These are phyloP conservation scores for Zapus hudsonius DNA, from an alignment of 2,113 vertebrate genomes.

Conservation along the genomic window DNA sequence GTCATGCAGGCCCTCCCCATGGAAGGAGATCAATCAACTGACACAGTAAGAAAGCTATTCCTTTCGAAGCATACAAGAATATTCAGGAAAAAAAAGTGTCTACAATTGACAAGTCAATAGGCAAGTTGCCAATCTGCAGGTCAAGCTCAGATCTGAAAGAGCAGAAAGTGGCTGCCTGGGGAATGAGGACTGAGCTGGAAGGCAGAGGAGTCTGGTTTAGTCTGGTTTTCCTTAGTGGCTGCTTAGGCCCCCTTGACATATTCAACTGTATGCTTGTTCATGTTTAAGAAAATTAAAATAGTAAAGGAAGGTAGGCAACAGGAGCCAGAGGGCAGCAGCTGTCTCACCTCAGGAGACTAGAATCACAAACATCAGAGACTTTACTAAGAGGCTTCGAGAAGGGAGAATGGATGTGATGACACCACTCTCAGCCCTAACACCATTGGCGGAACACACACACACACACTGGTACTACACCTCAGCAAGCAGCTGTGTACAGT, in stretches of 20 bases:
- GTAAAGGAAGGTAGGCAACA: neutral
- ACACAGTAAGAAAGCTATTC: neutral
- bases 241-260: neutral
- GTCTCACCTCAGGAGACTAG: accelerated
- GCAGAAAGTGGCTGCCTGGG: neutral
- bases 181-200: neutral
- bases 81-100: neutral
- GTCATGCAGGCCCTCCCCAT: accelerated
- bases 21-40: accelerated
- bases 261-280: neutral
- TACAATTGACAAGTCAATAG: neutral
- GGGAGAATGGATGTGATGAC: neutral
- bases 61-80: neutral
- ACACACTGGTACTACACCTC: neutral
- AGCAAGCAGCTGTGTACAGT: neutral
- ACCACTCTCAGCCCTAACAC: neutral
- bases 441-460: neutral
- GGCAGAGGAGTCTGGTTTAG: neutral
- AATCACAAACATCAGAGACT: neutral
- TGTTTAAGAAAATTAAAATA: conserved; percentile 15
- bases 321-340: neutral
- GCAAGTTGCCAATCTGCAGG: neutral
- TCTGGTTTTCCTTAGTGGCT: neutral
- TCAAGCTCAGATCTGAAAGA: neutral
- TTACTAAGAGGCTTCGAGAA: neutral